Base-by-base conservation (phyloP, 2,113 vertebrate genomes). In the Hemicordylus capensis region DNA sequence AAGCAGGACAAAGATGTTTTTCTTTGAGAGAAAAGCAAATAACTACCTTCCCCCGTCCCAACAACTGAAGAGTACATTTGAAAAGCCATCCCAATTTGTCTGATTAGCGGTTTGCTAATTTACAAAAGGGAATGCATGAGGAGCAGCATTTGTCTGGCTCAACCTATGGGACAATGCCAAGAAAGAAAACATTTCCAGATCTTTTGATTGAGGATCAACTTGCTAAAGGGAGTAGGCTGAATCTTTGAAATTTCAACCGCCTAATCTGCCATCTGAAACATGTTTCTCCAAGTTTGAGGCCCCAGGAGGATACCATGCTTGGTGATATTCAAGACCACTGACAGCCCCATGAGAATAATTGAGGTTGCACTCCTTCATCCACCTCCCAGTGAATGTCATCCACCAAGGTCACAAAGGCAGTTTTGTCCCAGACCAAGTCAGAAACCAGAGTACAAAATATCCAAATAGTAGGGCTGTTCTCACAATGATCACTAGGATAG, bases 231-330 rank as follows among this genome's bases (percentile, higher is more conserved):
- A 72, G 81, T 67, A 89, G 81, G 76, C 81, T 3, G 14, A 85
- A 42, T 88, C 75, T 77, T 34, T 46, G 85, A 91, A 86, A 83
- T 6, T 37, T 81, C 76, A 67, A 15, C 90, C 79, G 37, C 0
- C 1, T 90, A 83, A 28, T 86, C 73, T 91, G 87, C 78, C 51
- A 44, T 86, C 64, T 46, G 84, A 88, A 86, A 6, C 28, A 77
- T 44, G 76, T 34, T 28, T 56, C 80, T n/a, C n/a, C n/a, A n/a
- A n/a, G n/a, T n/a, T n/a, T n/a, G n/a, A n/a, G n/a, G n/a, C n/a
- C n/a, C n/a, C n/a, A n/a, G n/a, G n/a, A n/a, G n/a, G n/a, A n/a
- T n/a, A n/a, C n/a, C n/a, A n/a, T n/a, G n/a, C n/a, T n/a, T n/a
- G n/a, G n/a, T n/a, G n/a, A n/a, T n/a, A n/a, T n/a, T n/a, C n/a